Evolutionary conservation across 2,113 vertebrate genomes (phyloP).

Genomic region (Machaerirhynchus nigripectus): DNA sequence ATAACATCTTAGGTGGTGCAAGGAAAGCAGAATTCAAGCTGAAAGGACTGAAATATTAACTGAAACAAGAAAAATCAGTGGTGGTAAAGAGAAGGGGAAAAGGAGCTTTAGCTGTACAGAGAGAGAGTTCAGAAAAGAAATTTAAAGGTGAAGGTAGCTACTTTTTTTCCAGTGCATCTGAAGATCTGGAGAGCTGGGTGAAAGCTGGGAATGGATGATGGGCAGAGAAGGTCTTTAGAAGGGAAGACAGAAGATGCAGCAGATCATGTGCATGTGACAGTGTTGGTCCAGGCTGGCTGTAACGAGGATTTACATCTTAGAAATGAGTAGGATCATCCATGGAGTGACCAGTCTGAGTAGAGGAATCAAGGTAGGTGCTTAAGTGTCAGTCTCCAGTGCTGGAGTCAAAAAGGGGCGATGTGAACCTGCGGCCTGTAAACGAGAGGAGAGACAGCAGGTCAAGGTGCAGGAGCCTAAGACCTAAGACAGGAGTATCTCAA

Average conservation of each 20-base stretch:
- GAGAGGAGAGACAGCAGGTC: not conserved
- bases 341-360: not conserved
- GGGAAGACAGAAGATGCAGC: not conserved
- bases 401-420: not conserved
- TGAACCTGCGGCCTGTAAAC: not conserved
- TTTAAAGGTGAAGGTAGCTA: not conserved
- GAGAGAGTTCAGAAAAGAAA: not conserved
- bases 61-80: not conserved
- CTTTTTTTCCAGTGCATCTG: not conserved
- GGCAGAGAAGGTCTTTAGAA: not conserved
- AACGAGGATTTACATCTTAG: fast-evolving
- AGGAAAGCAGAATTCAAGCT: not conserved
- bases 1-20: not conserved
- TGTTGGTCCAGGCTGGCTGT: not conserved
- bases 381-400: fast-evolving
- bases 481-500: not conserved
- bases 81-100: not conserved
- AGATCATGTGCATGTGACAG: not conserved
- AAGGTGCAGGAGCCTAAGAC: not conserved
- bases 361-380: not conserved
- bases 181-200: not conserved
- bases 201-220: not conserved
- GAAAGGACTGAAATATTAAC: not conserved
- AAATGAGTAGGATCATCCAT: not conserved
- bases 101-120: not conserved